Evolutionary conservation across 2,888 invertebrate genomes (phyloP).

Genomic region (Synergus gifuensis): DNA sequence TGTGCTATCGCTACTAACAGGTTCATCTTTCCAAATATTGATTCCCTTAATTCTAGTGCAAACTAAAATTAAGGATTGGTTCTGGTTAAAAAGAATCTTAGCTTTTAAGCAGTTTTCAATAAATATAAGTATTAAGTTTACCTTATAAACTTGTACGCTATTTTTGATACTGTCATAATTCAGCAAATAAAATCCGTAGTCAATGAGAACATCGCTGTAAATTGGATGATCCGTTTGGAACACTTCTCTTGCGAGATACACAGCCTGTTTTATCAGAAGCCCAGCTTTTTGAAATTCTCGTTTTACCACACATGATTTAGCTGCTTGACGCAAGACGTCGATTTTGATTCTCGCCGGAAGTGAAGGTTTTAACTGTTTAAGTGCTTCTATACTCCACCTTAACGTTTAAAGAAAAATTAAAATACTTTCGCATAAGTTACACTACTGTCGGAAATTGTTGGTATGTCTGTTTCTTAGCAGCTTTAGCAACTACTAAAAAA

Average conservation of each 20-base stretch:
- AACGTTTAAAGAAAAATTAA: slow-evolving; percentile 56
- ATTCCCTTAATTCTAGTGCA: slow-evolving; percentile 86
- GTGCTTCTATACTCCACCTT: slow-evolving; percentile 88
- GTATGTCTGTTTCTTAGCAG: no score
- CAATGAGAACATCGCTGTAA: slow-evolving; percentile 90
- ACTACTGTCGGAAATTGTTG: background rate
- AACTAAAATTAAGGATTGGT: slow-evolving; percentile 77
- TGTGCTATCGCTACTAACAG: slow-evolving; percentile 93
- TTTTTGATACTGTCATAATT: slow-evolving; percentile 92
- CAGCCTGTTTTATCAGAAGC: slow-evolving; percentile 89
- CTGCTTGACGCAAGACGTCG: slow-evolving; percentile 91
- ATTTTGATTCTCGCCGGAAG: slow-evolving; percentile 85
- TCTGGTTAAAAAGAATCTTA: background rate
- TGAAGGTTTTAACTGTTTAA: slow-evolving; percentile 83
- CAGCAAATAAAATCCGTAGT: slow-evolving; percentile 94
- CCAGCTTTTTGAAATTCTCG: slow-evolving; percentile 90
- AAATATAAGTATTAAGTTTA: slow-evolving; percentile 63
- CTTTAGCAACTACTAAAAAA: no score
- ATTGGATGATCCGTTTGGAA: slow-evolving; percentile 87
- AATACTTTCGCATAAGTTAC: slow-evolving; percentile 18
- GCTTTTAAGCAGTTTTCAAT: background rate
- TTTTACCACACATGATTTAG: slow-evolving; percentile 94
- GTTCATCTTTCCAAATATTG: slow-evolving; percentile 90
- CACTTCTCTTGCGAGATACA: slow-evolving; percentile 83
- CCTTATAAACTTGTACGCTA: slow-evolving; percentile 92